Conservation (phyloP, 1,140 invertebrate species). For the Thaumetopoea pityocampa region DNA sequence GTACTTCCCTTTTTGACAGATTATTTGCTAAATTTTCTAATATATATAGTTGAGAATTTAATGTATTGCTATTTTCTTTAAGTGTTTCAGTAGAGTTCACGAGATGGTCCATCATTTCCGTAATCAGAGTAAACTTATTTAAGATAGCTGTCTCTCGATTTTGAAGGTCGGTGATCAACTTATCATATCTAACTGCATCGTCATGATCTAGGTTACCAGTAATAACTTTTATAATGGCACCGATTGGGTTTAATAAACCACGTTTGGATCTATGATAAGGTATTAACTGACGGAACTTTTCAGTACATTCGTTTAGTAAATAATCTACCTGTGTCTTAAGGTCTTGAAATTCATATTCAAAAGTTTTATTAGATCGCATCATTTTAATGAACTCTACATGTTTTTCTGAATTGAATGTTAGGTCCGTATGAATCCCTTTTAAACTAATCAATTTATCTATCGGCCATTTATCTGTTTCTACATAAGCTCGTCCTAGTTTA, state of each 20-base stretch:
- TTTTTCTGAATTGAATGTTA: too few relatives aligned
- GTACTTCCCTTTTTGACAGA: too few relatives aligned
- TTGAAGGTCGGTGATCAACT: background rate
- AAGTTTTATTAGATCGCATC: background rate
- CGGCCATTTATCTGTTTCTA: conserved; percentile 1
- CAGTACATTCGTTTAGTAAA: background rate
- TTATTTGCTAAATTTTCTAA: conserved; percentile 9
- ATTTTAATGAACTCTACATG: too few relatives aligned
- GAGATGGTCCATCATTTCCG: conserved; percentile 14
- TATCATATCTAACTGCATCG: conserved; percentile 8
- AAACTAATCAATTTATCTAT: conserved; percentile 3
- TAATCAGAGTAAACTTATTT: conserved; percentile 8
- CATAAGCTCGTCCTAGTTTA: conserved; percentile 3
- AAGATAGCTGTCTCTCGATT: background rate
- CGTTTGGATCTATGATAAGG: conserved; percentile 3
- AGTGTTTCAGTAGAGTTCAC: conserved; percentile 10
- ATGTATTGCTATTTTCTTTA: conserved; percentile 8
- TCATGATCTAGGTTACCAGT: conserved; percentile 19
- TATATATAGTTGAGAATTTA: conserved; percentile 10
- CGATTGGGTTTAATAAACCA: conserved; percentile 14
- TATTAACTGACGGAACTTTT: conserved; percentile 4
- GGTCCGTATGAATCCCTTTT: background rate
- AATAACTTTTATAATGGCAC: conserved; percentile 12
- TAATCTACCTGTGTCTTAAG: background rate
- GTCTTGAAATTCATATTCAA: background rate